A percentile compares a stretch with the other conserved stretches of the same genome.
phyloP scores from a whole-genome alignment of 2,797 vertebrate genomes.

The Siniperca undulata region DNA sequence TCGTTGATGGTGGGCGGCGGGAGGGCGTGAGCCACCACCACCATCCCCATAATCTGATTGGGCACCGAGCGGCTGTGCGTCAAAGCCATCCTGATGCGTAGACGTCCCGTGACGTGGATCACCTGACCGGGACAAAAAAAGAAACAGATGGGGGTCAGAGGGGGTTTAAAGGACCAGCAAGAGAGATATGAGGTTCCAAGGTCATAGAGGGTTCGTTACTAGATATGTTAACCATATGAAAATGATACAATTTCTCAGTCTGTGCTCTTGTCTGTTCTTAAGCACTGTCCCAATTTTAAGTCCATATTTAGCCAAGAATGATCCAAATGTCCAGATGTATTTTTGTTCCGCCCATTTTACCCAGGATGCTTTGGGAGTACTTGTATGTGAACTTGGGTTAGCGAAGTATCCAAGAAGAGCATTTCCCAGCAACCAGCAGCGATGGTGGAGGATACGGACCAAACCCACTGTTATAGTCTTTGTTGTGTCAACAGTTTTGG shows the following conservation, averaged over 20 bases:
- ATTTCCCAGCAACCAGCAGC: too few species aligned
- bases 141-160: neutral
- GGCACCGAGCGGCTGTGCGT: slow-evolving; percentile 94
- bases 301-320: neutral
- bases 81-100: slow-evolving; percentile 94
- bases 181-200: too few species aligned
- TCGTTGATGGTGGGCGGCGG: slow-evolving; percentile 99
- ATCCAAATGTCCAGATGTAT: neutral
- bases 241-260: too few species aligned
- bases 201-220: neutral
- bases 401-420: too few species aligned
- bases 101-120: slow-evolving; percentile 96
- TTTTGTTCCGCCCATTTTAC: neutral
- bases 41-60: slow-evolving; percentile 97
- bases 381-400: too few species aligned
- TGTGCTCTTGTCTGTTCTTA: too few species aligned
- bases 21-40: slow-evolving; percentile 96
- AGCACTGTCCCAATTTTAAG: too few species aligned
- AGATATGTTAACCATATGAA: too few species aligned
- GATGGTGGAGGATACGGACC: too few species aligned
- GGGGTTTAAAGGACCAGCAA: neutral
- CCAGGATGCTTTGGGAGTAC: too few species aligned
- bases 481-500: too few species aligned
- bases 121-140: slow-evolving; percentile 86
- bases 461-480: too few species aligned